Percentiles rank a stretch among this genome's conserved stretches.
These are phyloP conservation scores for Drosophila aff. DNA, from an alignment of 1,140 invertebrate genomes.

Conservation along the genomic window DNA sequence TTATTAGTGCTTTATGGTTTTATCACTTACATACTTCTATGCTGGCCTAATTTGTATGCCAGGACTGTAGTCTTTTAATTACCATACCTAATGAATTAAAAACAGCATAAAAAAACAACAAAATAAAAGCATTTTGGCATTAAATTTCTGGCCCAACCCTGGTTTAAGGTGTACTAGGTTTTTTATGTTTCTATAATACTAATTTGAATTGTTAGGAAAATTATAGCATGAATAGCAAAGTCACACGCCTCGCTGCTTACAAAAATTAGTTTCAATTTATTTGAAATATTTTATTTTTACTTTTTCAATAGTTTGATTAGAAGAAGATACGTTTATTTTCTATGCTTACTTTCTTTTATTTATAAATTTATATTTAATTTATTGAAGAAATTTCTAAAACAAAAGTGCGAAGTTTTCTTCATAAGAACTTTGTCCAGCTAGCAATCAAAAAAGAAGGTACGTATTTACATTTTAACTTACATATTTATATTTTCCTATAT, in stretches of 20 bases:
- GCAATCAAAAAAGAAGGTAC: no score
- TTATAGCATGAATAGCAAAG: not conserved
- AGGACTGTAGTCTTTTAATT: constrained; percentile 5
- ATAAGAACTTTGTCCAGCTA: no score
- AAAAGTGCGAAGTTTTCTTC: no score
- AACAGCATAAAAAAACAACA: not conserved
- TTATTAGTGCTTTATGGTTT: not conserved
- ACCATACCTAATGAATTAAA: constrained; percentile 14
- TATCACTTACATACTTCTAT: not conserved
- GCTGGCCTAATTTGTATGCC: not conserved
- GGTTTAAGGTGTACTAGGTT: constrained; percentile 1
- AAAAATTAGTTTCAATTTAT: not conserved
- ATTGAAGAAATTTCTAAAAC: no score
- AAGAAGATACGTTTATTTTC: no score
- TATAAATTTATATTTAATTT: no score
- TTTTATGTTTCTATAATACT: not conserved
- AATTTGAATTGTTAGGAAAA: not conserved
- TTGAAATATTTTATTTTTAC: not conserved
- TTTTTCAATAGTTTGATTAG: not conserved
- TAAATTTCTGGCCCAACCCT: not conserved
- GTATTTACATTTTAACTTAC: no score
- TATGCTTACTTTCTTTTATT: no score
- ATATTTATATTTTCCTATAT: no score
- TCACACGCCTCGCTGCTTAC: not conserved
- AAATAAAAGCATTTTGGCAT: not conserved